Conservation (phyloP, 2,888 invertebrate genomes). For the Noctua comes region DNA sequence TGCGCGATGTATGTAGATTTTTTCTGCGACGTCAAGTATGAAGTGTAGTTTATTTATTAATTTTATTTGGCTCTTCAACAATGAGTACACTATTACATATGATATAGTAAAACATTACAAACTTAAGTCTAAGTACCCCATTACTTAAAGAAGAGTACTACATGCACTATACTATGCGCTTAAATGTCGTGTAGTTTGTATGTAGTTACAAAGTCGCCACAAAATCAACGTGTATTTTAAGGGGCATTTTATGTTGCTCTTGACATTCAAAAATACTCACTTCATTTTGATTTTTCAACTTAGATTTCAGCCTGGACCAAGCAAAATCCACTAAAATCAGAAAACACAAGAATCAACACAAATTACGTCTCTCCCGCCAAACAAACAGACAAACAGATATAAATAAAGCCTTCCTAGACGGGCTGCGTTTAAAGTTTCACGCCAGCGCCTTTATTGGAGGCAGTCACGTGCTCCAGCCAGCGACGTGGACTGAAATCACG, state of each 20-base stretch:
- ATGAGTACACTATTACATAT: no score
- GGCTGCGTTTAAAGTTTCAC: slow-evolving; percentile 49
- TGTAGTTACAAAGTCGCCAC: background rate
- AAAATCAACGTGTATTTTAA: background rate
- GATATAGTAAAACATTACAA: no score
- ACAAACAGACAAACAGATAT: slow-evolving; percentile 39
- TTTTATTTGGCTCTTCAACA: no score
- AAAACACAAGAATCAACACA: background rate
- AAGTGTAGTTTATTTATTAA: no score
- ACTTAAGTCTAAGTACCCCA: no score
- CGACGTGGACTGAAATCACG: slow-evolving; percentile 46
- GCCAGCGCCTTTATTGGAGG: slow-evolving; percentile 45
- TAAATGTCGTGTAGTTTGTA: no score
- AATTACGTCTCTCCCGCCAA: slow-evolving; percentile 17
- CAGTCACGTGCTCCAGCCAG: slow-evolving; percentile 51
- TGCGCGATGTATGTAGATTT: background rate
- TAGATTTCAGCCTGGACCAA: background rate
- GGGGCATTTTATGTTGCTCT: no score
- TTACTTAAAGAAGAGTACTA: no score
- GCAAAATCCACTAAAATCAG: background rate
- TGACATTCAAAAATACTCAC: background rate
- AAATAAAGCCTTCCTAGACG: slow-evolving; percentile 42
- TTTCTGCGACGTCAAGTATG: background rate
- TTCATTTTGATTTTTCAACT: background rate
- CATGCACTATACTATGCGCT: no score